These are phyloP conservation scores for Pteronura brasiliensis DNA, from an alignment of 2,113 vertebrate genomes.

Conservation along the genomic window DNA sequence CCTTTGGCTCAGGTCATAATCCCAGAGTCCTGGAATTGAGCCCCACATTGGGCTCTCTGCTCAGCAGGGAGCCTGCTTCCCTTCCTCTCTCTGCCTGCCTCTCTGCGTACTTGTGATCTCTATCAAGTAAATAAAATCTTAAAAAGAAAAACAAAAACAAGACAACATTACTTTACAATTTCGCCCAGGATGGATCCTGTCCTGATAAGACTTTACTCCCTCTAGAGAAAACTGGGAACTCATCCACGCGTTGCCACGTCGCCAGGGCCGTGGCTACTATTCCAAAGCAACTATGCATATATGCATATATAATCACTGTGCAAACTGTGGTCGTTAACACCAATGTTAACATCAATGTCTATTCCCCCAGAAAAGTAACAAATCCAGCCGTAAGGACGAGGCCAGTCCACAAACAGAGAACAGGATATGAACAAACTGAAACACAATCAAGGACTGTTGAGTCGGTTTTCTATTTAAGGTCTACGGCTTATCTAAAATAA, in stretches of 20 bases:
- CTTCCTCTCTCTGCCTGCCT: too few species aligned
- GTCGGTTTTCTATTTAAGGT: constrained; percentile 44
- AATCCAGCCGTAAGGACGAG: background rate
- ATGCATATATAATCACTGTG: background rate
- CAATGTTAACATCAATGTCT: background rate
- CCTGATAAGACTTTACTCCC: background rate
- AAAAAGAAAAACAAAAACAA: background rate
- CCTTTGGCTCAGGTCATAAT: too few species aligned
- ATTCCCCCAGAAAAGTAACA: constrained; percentile 5
- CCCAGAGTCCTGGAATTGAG: too few species aligned
- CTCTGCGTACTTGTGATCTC: too few species aligned
- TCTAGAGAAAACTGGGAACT: background rate
- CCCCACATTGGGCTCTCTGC: too few species aligned
- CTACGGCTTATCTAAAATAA: constrained; percentile 33
- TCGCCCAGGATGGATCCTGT: background rate
- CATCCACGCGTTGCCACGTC: background rate
- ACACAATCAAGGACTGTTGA: background rate
- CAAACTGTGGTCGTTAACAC: background rate
- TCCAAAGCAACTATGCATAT: background rate
- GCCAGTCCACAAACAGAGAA: background rate
- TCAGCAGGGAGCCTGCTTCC: too few species aligned
- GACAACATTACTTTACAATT: background rate
- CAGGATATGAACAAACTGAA: constrained; percentile 46
- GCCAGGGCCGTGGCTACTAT: background rate
- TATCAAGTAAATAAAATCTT: too few species aligned